Evolutionary conservation across 2,797 vertebrate species (phyloP), one percentile per base, ranked within the genome.

Genomic region (Capromys pilorides): DNA sequence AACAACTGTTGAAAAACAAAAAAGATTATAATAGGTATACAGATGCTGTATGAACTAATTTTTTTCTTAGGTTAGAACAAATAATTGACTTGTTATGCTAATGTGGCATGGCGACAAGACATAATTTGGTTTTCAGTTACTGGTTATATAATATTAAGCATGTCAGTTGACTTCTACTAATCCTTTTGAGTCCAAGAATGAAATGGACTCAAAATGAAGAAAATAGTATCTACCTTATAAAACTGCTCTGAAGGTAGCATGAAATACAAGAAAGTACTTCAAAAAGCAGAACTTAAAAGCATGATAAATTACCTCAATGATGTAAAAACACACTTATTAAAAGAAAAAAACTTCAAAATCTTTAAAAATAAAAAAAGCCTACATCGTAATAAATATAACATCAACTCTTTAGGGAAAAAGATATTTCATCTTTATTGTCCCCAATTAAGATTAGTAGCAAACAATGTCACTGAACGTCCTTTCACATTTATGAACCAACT

Each of bases 11-110:
- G 24, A 66, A 85, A 90, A 66, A 75, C 31, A 51, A 31, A 49
- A 21, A 89, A 21, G 12, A 97, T 97, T 97, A 93, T 97, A 73
- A 73, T 41, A 75, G 12, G 45, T 33, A 7, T 51, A 18, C 28
- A 78, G 45, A 78, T 18, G 45, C 16, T 78, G 28, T 51, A 83
- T 33, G 33, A 86, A 95, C 45, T 88, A 3, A 94, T 71, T 85
- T 95, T 94, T 82, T 83, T 86, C 14, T 31, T 69, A 78, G 61
- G n/a, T 90, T 51, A 78, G 45, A 95, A 94, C 41, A 54, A 82
- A 54, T 54, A 94, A 62, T 9, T 80, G 87, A 94, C 28, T 39
- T 77, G 67, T 22, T 61, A 84, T 75, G 64, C 41, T 59, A 95
- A 75, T 36, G 77, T 26, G 28, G 69, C 16, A 85, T 41, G 77